Evolutionary conservation across 2,888 invertebrate genomes (phyloP), one percentile per base, ranked within the genome.

Genomic region (Caenorhabditis sp.): DNA sequence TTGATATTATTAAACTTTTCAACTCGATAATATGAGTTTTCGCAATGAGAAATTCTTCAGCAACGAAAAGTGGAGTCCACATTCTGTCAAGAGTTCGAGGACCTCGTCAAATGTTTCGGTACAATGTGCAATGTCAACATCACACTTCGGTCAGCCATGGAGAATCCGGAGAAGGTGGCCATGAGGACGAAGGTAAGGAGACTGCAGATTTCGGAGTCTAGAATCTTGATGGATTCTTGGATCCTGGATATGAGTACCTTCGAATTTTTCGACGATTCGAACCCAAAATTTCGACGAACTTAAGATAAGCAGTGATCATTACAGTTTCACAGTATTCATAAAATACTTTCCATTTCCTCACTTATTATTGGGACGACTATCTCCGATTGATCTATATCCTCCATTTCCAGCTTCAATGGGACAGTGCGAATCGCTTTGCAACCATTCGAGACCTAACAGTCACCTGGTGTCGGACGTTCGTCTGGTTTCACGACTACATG

Each of bases 401-500:
- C n/a, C n/a, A 16, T n/a, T 72, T 85, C 16, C 72, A 86, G 83
- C 77, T 86, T 2, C 54, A 80, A 19, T 88, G 88, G 88, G 61
- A 66, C 8, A 76, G 70, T 7, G 64, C 82, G 2, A 69, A 64
- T 14, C 80, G 88, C 24, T 41, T 86, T 47, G 86, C 88, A 3
- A 76, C 80, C 6, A 47, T 80, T 24, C 72, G 82, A 24, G 88
- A 88, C 51, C 54, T 87, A 19, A 82, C 85, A 47, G 72, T 85
- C 7, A 85, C 85, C 10, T 88, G 88, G 88, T 87, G 88, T 56
- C 76, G 88, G 31, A 85, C 87, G 8, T 88, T 88, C 49, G 84
- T 88, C 3, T 81, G 87, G 68, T 87, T 79, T 63, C 80, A 82
- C 63, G 88, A 88, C 72, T 88, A 86, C 70, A 63, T 85, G 26